Evolutionary conservation across 1,140 invertebrate species (phyloP).

Genomic region (Aphidius gifuensis): DNA sequence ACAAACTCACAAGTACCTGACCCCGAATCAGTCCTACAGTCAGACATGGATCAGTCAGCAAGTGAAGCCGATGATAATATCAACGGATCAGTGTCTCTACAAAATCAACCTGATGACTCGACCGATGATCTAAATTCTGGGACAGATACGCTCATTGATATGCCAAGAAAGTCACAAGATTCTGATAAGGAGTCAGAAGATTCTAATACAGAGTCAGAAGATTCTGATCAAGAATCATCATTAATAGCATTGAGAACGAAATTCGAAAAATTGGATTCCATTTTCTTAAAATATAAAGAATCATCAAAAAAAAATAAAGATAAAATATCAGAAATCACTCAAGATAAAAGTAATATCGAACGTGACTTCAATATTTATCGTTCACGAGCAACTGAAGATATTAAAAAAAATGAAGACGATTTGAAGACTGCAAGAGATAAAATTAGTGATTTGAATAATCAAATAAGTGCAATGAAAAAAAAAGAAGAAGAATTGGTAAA

Average conservation of each 20-base stretch:
- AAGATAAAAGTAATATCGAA: constrained; percentile 67
- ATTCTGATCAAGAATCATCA: not conserved
- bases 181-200: no score
- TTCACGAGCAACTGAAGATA: constrained; percentile 55
- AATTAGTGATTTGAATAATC: constrained; percentile 54
- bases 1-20: constrained; percentile 66
- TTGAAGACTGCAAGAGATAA: constrained; percentile 51
- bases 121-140: not conserved
- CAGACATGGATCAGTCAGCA: constrained; percentile 77
- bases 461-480: constrained; percentile 60
- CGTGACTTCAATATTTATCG: constrained; percentile 62
- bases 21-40: constrained; percentile 69
- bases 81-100: constrained; percentile 4
- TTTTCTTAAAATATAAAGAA: constrained; percentile 53
- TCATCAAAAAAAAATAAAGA: constrained; percentile 56
- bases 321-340: constrained; percentile 54
- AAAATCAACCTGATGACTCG: not conserved
- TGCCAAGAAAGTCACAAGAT: no score
- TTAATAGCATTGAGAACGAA: constrained; percentile 37
- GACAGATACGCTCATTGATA: constrained; percentile 1
- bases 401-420: constrained; percentile 61
- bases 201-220: not conserved
- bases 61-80: constrained; percentile 79
- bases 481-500: constrained; percentile 72
- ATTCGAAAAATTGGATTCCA: constrained; percentile 44